phyloP scores from a whole-genome alignment of 2,797 vertebrate genomes.

The Neosilurus mollespiculum region DNA sequence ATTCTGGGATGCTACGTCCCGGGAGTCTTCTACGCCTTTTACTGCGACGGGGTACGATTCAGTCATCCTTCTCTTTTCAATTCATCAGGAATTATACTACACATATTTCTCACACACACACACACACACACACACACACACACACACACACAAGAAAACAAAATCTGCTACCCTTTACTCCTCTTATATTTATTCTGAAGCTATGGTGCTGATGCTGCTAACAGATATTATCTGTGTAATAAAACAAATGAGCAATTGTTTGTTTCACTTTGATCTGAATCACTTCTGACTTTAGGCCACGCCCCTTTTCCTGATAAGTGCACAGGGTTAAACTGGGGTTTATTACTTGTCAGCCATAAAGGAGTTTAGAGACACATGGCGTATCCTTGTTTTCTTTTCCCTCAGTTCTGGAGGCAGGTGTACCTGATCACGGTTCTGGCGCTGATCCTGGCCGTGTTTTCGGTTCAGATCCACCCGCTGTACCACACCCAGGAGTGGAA shows the following conservation, averaged over 20 bases:
- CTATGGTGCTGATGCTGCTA: background rate
- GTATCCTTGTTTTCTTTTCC: background rate
- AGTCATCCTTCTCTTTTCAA: background rate
- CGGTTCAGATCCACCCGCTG: conserved; percentile 91
- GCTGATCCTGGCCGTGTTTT: conserved; percentile 93
- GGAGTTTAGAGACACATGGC: background rate
- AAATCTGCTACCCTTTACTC: background rate
- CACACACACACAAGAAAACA: background rate
- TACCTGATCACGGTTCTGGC: conserved; percentile 91
- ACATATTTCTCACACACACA: background rate
- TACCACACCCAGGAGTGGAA: conserved; percentile 96
- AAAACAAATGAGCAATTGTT: background rate
- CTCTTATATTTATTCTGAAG: background rate
- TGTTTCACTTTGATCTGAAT: background rate
- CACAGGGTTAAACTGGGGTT: background rate
- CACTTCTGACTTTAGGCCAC: background rate
- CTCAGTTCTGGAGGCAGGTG: conserved; percentile 92
- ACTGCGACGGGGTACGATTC: conserved; percentile 87
- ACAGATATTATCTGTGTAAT: background rate
- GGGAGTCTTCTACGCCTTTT: conserved; percentile 97
- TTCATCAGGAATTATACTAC: background rate
- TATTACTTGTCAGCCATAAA: background rate
- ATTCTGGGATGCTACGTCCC: conserved; percentile 98
- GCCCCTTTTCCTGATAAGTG: background rate
- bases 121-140: background rate